Base-by-base conservation (phyloP, 2,113 vertebrate species). In the Myotis lucifugus region DNA sequence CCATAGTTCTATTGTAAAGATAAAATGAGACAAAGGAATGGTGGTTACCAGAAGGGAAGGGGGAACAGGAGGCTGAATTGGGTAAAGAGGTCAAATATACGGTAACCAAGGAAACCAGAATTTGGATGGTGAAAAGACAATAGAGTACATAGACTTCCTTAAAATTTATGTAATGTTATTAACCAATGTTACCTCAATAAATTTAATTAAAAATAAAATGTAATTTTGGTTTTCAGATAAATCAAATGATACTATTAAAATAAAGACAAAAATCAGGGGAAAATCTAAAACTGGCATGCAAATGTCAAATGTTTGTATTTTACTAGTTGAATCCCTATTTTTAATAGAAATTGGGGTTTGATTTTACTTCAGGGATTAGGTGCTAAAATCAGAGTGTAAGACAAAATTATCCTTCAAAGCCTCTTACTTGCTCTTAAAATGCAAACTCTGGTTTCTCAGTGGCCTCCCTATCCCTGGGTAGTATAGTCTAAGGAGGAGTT, bases 381-480 rank as follows among this genome's bases (percentile, higher is more conserved):
- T 66, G 78, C 50, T 90, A 86, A 96, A 95, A 86, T 86, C 54
- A 83, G 37, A 83, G 50, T 23, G 1, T 52, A 84, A 79, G 32
- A 18, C 64, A 94, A 69, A 78, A 74, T 48, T 86, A 48, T 76
- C 42, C 54, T 92, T 52, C 18, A 48, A 72, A 81, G 8, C 10
- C 32, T 37, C 27, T 72, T 89, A 21, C 46, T n/a, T 92, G n/a
- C 12, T 92, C 48, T 96, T 74, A 64, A 66, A 92, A 94, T 84
- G 37, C 72, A 34, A 95, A 84, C 25, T 86, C 61, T 50, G 72
- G 4, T 94, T 95, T 85, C 52, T 94, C 69, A 50, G 17, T 21
- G 10, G 12, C 50, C 21, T 79, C 7, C n/a, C 13, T 84, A 27
- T 69, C 6, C 4, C 12, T 76, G 17, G 13, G 10, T 50, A 73